Conservation (phyloP, 2,113 vertebrate species). For the Guaruba guarouba region DNA sequence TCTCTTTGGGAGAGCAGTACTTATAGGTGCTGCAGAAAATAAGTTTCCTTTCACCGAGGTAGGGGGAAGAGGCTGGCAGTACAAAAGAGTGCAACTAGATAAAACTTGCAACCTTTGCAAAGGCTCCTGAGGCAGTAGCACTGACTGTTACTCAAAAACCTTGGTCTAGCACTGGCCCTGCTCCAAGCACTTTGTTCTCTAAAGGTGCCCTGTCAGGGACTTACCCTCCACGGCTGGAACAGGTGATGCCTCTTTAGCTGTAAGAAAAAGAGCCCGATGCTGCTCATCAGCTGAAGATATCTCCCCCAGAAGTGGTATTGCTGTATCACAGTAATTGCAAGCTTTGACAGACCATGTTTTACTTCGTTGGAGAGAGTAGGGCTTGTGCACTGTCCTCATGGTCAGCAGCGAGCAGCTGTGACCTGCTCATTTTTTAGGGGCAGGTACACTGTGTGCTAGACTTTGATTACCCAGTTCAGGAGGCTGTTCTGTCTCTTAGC, state of each 20-base stretch:
- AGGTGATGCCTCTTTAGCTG: neutral
- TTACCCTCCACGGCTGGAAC: neutral
- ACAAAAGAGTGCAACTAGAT: neutral
- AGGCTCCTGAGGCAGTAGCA: neutral
- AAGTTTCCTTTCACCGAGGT: neutral
- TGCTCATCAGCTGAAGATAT: neutral
- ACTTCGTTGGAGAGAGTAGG: neutral
- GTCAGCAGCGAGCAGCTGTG: neutral
- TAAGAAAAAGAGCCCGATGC: neutral
- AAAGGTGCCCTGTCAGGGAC: neutral
- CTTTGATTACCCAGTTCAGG: slow-evolving; percentile 8
- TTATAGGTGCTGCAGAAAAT: neutral
- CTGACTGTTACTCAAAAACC: neutral
- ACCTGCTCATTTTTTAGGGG: neutral
- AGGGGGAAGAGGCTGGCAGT: neutral
- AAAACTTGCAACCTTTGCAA: neutral
- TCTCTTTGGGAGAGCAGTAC: neutral
- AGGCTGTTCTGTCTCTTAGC: neutral
- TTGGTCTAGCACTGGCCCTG: neutral
- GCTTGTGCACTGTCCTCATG: neutral
- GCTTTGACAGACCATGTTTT: neutral
- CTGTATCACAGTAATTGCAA: neutral
- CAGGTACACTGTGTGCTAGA: neutral
- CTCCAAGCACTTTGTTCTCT: neutral
- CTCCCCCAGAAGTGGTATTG: neutral